These are phyloP conservation scores for Protosalanx chinensis DNA, from an alignment of 2,797 vertebrate species.

Conservation along the genomic window DNA sequence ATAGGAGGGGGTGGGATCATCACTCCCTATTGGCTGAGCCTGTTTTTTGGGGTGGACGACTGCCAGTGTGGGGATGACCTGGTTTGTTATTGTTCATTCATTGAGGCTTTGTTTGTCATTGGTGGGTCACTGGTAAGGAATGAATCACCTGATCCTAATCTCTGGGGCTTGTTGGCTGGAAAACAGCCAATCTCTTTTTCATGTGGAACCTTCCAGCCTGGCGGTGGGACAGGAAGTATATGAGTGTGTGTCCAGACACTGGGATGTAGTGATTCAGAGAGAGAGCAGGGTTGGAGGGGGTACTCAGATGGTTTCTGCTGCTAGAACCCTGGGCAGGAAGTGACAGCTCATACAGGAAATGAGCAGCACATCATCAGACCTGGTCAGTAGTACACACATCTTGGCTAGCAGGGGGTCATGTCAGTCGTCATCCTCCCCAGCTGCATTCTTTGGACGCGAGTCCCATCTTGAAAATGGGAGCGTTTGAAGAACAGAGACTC, in stretches of 20 bases:
- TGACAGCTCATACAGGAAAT: neutral
- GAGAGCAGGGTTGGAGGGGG: conserved; percentile 25
- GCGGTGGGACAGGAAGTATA: conserved; percentile 42
- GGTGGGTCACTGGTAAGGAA: neutral
- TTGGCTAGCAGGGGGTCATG: no score
- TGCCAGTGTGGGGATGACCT: neutral
- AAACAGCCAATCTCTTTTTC: conserved; percentile 35
- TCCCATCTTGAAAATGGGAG: no score
- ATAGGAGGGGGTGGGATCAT: conserved; percentile 33
- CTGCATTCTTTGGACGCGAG: no score
- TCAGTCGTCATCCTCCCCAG: no score
- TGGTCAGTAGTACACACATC: no score
- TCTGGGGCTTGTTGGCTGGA: conserved; percentile 44
- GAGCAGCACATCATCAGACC: neutral
- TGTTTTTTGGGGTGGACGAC: neutral
- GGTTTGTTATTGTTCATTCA: neutral
- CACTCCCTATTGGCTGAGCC: conserved; percentile 6
- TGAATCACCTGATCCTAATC: neutral
- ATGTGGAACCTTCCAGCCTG: conserved; percentile 23
- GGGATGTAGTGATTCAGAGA: no score
- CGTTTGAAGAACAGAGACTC: no score
- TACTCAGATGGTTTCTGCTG: neutral
- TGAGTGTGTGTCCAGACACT: conserved; percentile 37
- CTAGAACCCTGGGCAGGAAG: no score
- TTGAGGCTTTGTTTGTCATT: neutral